Conservation (phyloP, 37 sponge, comb jelly and placozoan species). For the Aphrocallistes beatrix region DNA sequence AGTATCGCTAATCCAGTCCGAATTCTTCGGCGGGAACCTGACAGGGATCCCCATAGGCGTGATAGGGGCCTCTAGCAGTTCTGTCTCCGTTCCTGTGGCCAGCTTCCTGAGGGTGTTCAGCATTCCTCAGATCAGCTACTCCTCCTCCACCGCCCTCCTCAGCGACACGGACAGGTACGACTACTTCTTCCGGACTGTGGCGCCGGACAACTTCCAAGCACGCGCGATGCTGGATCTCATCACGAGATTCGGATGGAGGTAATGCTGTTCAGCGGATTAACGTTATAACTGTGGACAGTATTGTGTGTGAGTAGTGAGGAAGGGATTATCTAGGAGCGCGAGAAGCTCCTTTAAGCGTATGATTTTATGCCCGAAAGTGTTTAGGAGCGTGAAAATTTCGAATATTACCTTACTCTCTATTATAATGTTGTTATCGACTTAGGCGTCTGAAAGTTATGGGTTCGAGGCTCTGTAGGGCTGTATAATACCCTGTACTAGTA, state of each 20-base stretch:
- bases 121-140: conserved; percentile 68
- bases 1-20: conserved; percentile 42
- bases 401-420: too few species aligned
- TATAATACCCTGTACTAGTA: too few species aligned
- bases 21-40: conserved; percentile 31
- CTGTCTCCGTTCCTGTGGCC: conserved; percentile 49
- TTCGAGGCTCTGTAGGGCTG: too few species aligned
- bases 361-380: too few species aligned
- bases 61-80: conserved; percentile 61
- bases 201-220: conserved; percentile 67
- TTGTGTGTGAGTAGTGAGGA: too few species aligned
- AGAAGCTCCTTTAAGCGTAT: too few species aligned
- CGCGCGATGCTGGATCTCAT: conserved; percentile 63
- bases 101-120: conserved; percentile 49
- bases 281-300: too few species aligned
- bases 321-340: too few species aligned
- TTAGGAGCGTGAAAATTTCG: too few species aligned
- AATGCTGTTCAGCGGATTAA: too few species aligned
- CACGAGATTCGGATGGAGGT: conserved; percentile 46
- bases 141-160: conserved; percentile 57
- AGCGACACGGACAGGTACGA: conserved; percentile 55
- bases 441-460: too few species aligned
- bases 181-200: conserved; percentile 73
- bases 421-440: too few species aligned
- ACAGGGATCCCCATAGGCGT: conserved; percentile 29